Percentiles rank a stretch among this genome's conserved stretches.
Evolutionary conservation across 2,888 invertebrate species (phyloP).

Genomic region (Diarsia rubi): DNA sequence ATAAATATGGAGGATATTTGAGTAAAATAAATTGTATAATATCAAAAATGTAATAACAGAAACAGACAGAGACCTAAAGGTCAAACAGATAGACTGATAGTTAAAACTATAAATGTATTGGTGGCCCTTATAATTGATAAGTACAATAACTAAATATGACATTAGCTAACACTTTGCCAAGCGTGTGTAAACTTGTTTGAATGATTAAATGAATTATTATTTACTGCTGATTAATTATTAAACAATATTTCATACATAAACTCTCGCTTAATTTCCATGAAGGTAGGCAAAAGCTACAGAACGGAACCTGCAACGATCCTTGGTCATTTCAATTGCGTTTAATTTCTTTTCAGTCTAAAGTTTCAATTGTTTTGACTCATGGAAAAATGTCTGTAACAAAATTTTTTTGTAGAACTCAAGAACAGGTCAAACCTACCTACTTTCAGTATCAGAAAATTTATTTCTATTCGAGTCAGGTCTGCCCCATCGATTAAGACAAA

Average conservation of each 20-base stretch:
- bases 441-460: background rate
- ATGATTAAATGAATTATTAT: background rate
- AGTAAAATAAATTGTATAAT: no score
- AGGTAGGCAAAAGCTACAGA: background rate
- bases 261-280: background rate
- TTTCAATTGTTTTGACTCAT: background rate
- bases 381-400: background rate
- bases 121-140: background rate
- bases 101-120: no score
- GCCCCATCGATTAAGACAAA: background rate
- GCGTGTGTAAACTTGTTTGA: background rate
- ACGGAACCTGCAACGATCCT: background rate
- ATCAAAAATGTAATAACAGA: no score
- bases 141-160: background rate
- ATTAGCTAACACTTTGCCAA: background rate
- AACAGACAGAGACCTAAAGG: no score
- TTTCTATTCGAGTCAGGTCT: constrained; percentile 19
- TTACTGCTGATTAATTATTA: background rate
- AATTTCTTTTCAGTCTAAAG: background rate
- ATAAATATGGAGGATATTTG: background rate
- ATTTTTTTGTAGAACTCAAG: background rate
- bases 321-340: background rate
- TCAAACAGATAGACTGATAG: no score
- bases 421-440: background rate
- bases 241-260: background rate